Evolutionary conservation across 2,888 invertebrate genomes (phyloP), one percentile per base, ranked within the genome.

Genomic region (Eumerus sabulonum): DNA sequence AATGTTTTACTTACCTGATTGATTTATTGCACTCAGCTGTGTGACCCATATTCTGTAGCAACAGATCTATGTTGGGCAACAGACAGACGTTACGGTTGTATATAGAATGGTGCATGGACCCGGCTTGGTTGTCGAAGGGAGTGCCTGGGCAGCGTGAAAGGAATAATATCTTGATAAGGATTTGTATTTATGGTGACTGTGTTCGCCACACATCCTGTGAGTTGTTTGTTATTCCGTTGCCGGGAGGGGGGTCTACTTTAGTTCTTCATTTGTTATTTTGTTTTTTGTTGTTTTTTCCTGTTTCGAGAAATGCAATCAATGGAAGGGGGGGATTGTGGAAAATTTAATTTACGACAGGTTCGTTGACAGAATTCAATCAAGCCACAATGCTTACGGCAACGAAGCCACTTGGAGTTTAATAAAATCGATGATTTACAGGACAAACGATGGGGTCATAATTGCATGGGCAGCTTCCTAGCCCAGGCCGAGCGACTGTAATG

Each of bases 11-110:
- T 70, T 70, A 62, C 81, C 74, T 70, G 76, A 81, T 81, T 81
- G 81, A 81, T 81, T 81, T 81, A 81, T 81, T 66, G 76, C 76
- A 81, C 68, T 74, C 81, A 81, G 70, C 67, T 74, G 74, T 74
- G 64, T 81, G 81, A 81, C 81, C 81, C 76, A 81, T 74, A 74
- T 81, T 66, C 59, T 64, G 63, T 77, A 77, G 66, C 76, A 77
- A 77, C 72, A 72, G 66, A 72, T 77, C 57, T 47, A 36, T 67
- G 50, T 40, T 62, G 56, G n/a, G 18, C 48, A 53, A 36, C 35
- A 56, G 48, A 14, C 35, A 11, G 45, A 45, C 64, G 44, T 3
- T 40, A n/a, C 3, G 40, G 3, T 35, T 42, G 63, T 63, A 27
- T 48, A 35, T 76, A 40, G 35, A 59, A 1, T 48, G 47, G 13